Evolutionary conservation across 2,888 invertebrate genomes (phyloP), one percentile per base, ranked within the genome.

Genomic region (Callyntrura sp.): DNA sequence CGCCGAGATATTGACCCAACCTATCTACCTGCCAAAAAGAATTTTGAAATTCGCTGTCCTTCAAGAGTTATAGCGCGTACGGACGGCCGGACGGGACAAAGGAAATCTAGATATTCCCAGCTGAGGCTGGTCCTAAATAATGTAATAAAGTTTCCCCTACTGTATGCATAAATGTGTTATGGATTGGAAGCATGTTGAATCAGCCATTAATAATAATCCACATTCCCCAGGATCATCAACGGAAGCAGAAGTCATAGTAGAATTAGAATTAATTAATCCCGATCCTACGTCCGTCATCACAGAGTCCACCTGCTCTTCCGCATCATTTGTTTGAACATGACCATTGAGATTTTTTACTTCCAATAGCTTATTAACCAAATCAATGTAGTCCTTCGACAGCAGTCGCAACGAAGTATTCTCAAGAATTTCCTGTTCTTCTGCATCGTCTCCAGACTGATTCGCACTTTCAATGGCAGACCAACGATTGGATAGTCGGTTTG

Each of bases 371-470:
- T 85, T 35, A 0, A 93, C n/a, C n/a, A 93, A 68, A 17, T 93
- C 93, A 28, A 92, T 83, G 68, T 92, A 93, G 12, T 93, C 93
- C 45, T 92, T 93, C 4, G 92, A 92, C 2, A 93, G 78, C 0
- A 91, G 25, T 0, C 92, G 89, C 2, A 93, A 83, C 0, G 91
- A 83, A 0, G 93, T 90, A 88, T 92, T 93, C 90, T 92, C 93
- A 20, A 93, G 25, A 25, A 93, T 90, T 93, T 93, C 93, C 45
- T 90, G 86, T 12, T 91, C 91, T 57, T 86, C 91, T 28, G 90
- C 85, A 17, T 90, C 92, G 2, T 90, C 92, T 9, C 91, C 91
- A 23, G 62, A 76, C 2, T 55, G 20, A 20, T 90, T 86, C 17
- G 76, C 81, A 45, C 83, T 88, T 88, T 92, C 90, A 25, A 92